These are phyloP conservation scores for Atlantisia rogersi DNA, from an alignment of 2,113 vertebrate species.

Conservation along the genomic window DNA sequence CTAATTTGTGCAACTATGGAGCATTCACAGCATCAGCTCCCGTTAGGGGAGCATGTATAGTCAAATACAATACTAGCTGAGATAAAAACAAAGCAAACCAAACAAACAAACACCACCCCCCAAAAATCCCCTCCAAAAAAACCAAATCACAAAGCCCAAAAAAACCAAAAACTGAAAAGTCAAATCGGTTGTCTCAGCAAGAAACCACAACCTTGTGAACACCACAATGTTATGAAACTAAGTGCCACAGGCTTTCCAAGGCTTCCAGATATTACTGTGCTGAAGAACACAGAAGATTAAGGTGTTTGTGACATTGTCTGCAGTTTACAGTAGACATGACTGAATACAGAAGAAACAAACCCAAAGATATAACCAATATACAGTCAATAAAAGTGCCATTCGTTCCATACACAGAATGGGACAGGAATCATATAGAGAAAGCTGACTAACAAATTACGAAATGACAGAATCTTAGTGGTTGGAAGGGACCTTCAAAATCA, in stretches of 20 bases:
- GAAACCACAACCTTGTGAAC: not conserved
- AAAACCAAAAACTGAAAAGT: not conserved
- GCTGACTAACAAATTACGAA: not conserved
- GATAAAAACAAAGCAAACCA: not conserved
- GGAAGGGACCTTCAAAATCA: no score
- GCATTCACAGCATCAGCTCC: not conserved
- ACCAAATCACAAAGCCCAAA: no score
- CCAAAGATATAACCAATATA: not conserved
- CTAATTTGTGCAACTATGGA: not conserved
- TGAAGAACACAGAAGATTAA: not conserved
- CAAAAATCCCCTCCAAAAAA: no score
- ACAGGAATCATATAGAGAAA: not conserved
- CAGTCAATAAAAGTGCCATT: not conserved
- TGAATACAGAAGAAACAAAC: not conserved
- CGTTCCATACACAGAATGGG: not conserved
- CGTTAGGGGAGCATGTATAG: not conserved
- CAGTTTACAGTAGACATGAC: not conserved
- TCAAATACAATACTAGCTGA: not conserved
- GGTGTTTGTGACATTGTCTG: not conserved
- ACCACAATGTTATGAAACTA: not conserved
- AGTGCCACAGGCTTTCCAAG: not conserved
- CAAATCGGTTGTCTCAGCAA: accelerated
- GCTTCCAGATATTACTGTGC: not conserved
- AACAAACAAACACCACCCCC: no score
- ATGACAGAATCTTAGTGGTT: no score